Base-by-base conservation (phyloP, 2,888 invertebrate genomes). In the Bombyx huttoni region DNA sequence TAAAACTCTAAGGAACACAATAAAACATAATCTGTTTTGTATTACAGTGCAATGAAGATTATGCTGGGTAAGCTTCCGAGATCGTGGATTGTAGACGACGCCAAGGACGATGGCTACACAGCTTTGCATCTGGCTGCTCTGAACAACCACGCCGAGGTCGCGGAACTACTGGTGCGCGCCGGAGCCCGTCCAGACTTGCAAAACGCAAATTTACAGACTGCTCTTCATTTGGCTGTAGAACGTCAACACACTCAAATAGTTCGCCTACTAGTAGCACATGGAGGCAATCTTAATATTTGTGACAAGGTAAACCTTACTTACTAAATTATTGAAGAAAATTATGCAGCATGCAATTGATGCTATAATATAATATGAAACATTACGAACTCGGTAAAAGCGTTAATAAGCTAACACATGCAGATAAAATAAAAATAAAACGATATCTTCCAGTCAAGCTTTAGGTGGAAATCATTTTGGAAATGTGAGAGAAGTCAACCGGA, bases 231-330 rank as follows among this genome's bases (percentile, higher is more conserved):
- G 54, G 98, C 98, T 1, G 98, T 98, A 10, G 98, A 98, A 84
- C 90, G 98, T 9, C 98, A 98, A 72, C 98, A 99, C 83, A 96
- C 97, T n/a, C 98, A 98, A 84, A 98, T 99, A 59, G 98, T 98
- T 54, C 91, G 98, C 73, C 89, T 98, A 59, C 89, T 98, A 63
- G 98, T 98, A 13, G 92, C 96, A 50, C 97, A 97, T 78, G 95
- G 95, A 9, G 97, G 98, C 46, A 96, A 98, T 82, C 90, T 98
- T 63, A 98, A 98, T 81, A 94, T 98, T 58, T 95, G 97, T 49
- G 98, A 99, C 83, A 98, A 98, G 89, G 98, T 98, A 73, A 47
- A 8, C 47, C 1, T 10, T 6, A 46, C 48, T 46, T 46, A 33
- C n/a, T 1, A 45, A 14, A 7, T 47, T 14, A 3, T 24, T 47